phyloP scores from a whole-genome alignment of 2,888 invertebrate genomes.

The Teleogryllus oceanicus region DNA sequence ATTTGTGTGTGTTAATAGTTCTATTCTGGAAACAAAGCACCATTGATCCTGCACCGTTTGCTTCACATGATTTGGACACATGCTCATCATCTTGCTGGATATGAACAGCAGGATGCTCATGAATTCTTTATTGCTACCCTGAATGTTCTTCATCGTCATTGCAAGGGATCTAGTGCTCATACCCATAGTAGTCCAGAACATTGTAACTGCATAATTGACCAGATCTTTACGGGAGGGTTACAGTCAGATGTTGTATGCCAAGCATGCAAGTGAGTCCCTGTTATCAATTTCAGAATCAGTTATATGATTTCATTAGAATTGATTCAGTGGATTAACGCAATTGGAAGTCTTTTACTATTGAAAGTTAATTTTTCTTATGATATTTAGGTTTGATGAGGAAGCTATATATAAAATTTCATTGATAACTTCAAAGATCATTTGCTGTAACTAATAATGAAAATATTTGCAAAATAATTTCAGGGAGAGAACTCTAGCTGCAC shows the following conservation, averaged over 20 bases:
- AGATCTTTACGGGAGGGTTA: constrained; percentile 92
- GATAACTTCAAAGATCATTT: no score
- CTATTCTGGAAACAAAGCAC: constrained; percentile 85
- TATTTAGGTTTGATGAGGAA: no score
- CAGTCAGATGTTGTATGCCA: constrained; percentile 97
- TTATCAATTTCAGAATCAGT: background rate
- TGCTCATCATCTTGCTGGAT: constrained; percentile 88
- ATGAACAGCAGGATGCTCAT: constrained; percentile 97
- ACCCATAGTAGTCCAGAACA: constrained; percentile 49
- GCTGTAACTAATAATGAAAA: no score
- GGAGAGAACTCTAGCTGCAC: no score
- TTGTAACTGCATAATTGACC: constrained; percentile 95
- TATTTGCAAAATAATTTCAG: no score
- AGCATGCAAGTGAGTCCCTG: constrained; percentile 69
- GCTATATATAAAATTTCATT: no score
- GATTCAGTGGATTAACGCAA: no score
- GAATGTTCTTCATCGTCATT: constrained; percentile 86
- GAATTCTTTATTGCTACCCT: constrained; percentile 97
- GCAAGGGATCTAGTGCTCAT: constrained; percentile 42
- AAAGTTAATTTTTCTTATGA: no score
- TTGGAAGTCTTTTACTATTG: no score
- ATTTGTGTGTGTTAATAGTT: constrained; percentile 57
- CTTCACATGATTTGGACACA: constrained; percentile 96
- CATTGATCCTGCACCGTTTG: constrained; percentile 82
- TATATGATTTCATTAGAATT: no score